These are phyloP conservation scores for Nomada lathburiana DNA, from an alignment of 2,888 invertebrate species.

Conservation along the genomic window DNA sequence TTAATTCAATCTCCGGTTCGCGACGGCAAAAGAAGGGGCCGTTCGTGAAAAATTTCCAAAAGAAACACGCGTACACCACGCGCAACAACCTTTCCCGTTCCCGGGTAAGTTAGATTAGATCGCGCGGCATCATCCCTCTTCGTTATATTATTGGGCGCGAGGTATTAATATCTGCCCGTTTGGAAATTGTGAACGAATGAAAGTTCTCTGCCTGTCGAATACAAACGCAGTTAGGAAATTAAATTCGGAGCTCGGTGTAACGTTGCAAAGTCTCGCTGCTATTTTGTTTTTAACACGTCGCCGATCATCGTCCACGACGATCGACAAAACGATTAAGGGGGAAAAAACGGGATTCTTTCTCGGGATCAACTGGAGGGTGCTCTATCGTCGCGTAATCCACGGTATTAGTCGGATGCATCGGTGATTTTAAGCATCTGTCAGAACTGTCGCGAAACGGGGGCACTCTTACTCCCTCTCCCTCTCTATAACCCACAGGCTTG, in stretches of 20 bases:
- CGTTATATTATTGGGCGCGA: background rate
- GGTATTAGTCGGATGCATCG: conserved; percentile 59
- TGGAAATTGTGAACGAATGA: conserved; percentile 37
- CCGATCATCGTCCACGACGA: too few species aligned
- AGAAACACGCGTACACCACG: background rate
- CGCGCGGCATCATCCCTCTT: too few species aligned
- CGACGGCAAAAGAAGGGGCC: background rate
- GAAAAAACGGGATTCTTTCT: background rate
- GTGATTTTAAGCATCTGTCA: conserved; percentile 61
- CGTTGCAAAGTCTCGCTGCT: too few species aligned
- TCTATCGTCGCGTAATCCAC: conserved; percentile 30
- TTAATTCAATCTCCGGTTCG: conserved; percentile 30
- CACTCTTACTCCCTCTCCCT: background rate
- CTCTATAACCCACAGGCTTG: background rate
- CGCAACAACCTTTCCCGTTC: too few species aligned
- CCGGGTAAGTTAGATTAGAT: too few species aligned
- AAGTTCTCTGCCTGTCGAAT: conserved; percentile 5
- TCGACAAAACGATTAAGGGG: too few species aligned
- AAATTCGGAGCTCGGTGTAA: too few species aligned
- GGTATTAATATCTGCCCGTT: conserved; percentile 3
- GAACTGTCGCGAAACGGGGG: conserved; percentile 58
- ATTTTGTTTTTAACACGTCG: too few species aligned
- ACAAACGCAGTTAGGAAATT: background rate
- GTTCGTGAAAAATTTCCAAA: conserved; percentile 11
- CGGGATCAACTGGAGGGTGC: background rate